Conservation (phyloP, 1,140 invertebrate genomes). For the Ptiloglossa arizonensis region DNA sequence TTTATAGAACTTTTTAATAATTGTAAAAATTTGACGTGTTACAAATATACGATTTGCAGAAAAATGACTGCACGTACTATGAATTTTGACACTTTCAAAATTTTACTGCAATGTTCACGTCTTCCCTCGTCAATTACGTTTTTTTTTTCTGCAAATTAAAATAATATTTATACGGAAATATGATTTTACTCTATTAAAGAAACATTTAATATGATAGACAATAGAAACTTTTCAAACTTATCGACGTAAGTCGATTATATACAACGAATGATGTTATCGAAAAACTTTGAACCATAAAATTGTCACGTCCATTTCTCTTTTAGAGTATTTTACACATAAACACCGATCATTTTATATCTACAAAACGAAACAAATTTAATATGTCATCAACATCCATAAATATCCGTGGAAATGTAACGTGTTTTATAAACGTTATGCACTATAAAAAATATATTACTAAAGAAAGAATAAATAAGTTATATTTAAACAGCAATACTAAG, state of each 20-base stretch:
- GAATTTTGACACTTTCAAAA: background rate
- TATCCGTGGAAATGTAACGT: background rate
- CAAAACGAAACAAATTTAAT: background rate
- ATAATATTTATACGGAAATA: too few species aligned
- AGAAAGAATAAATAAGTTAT: slow-evolving; percentile 18
- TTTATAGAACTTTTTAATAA: too few species aligned
- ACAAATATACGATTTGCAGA: too few species aligned
- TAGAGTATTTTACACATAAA: background rate
- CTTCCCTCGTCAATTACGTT: too few species aligned
- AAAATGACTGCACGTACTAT: too few species aligned
- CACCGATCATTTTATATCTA: background rate
- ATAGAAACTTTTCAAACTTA: too few species aligned
- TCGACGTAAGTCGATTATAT: slow-evolving; percentile 15
- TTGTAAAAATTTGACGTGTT: too few species aligned
- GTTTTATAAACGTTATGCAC: background rate
- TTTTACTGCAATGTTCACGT: background rate
- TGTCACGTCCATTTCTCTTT: slow-evolving; percentile 3
- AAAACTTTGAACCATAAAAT: background rate
- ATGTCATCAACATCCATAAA: background rate
- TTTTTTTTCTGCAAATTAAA: background rate
- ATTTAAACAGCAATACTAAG: slow-evolving; percentile 42
- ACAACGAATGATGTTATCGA: slow-evolving; percentile 9
- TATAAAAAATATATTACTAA: slow-evolving; percentile 4
- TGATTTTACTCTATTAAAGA: too few species aligned
- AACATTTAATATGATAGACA: slow-evolving; percentile 2